Base-by-base conservation (phyloP, 1,140 invertebrate genomes). In the Tyrophagus putrescentiae region DNA sequence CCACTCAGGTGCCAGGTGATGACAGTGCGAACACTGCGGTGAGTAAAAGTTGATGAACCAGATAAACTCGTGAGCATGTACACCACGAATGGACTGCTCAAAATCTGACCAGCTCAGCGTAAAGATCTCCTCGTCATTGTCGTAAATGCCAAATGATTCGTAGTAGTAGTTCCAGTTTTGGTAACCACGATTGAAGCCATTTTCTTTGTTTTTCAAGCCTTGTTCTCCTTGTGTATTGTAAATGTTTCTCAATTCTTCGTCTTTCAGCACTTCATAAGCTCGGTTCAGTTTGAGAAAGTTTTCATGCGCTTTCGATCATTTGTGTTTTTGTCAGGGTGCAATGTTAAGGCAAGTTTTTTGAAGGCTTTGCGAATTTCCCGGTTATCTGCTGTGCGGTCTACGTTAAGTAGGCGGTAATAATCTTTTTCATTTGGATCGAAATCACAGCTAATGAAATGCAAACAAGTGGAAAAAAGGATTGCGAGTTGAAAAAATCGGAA, bases 21-120 rank as follows among this genome's bases (percentile, higher is more conserved):
- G 86, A 70, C 87, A 92, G 62, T 87, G 85, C 13, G 80, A 81
- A 70, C 87, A 90, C 71, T 82, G 82, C 7, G 85, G 83, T 9
- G 85, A 87, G 70, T 86, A 90, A 70, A 83, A 90, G 71, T 90
- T 88, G 52, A 90, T 78, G 67, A 90, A 83, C 83, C 86, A 86
- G 21, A 83, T 65, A 21, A 48, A 48, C 31, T 48, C 7, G 7
- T 48, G 23, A 7, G 71, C 73, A 82, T 42, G 80, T 21, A 77
- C 80, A 36, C 80, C 75, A 61, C 77, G 74, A 33, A 83, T 76
- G 66, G 74, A 77, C 61, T 76, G 74, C 64, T 80, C 82, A 78
- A 85, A 91, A 71, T 84, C 84, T 59, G 77, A 72, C 64, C 72
- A 76, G 64, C 77, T 80, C 0, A 91, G 71, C 4, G 84, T 87